Percentiles rank a stretch among this genome's conserved stretches.
These are phyloP conservation scores for Triplophysa tibetana DNA, from an alignment of 2,113 vertebrate genomes.

Conservation along the genomic window DNA sequence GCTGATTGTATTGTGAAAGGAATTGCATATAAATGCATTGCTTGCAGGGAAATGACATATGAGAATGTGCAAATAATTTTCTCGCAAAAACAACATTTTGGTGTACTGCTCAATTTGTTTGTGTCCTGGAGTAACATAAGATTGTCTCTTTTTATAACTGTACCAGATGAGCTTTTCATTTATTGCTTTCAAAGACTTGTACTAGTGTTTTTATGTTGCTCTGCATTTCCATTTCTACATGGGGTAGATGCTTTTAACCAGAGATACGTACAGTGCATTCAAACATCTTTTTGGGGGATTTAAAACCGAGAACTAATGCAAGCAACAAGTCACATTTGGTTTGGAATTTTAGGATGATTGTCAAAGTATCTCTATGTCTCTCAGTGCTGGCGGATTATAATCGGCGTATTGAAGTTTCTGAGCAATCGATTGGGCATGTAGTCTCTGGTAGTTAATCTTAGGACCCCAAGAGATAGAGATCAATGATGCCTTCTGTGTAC, in stretches of 20 bases:
- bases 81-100: no score
- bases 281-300: no score
- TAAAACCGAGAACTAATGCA: no score
- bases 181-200: constrained; percentile 29
- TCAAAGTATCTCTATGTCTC: constrained; percentile 4
- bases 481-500: constrained; percentile 31
- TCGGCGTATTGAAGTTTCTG: constrained; percentile 11
- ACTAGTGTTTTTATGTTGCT: background rate
- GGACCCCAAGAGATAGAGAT: constrained; percentile 23
- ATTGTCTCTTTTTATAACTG: background rate
- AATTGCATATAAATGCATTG: background rate
- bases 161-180: background rate
- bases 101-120: background rate
- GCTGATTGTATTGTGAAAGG: constrained; percentile 32
- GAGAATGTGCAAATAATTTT: no score
- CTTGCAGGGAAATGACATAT: background rate
- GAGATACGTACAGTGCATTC: no score
- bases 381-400: background rate
- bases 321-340: background rate
- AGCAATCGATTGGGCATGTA: constrained; percentile 21
- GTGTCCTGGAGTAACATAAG: background rate
- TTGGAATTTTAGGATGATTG: background rate
- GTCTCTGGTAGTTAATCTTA: constrained; percentile 44
- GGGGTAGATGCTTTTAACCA: background rate
- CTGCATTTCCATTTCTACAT: no score